Base-by-base conservation (phyloP, 2,888 invertebrate genomes). In the Carcina quercana region DNA sequence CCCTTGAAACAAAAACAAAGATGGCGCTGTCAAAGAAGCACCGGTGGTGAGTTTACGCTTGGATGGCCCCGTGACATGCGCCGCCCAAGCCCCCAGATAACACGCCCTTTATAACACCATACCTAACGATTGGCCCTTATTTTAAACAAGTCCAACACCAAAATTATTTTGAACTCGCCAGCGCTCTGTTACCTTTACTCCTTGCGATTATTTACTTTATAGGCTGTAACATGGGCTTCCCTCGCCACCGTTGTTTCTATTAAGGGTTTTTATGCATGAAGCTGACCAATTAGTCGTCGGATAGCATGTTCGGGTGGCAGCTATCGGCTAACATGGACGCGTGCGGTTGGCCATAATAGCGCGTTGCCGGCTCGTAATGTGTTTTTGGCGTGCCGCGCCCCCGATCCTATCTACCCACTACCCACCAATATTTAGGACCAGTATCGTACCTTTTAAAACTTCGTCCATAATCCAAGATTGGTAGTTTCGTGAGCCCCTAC, bases 321-420 rank as follows among this genome's bases (percentile, higher is more conserved):
- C 68, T 68, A 72, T 70, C 68, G 72, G 65, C 57, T 45, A 51
- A 53, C 63, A 60, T 50, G 62, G 62, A 59, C 67, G 73, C 76
- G 64, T 76, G 79, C 59, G 80, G 80, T 78, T 66, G 66, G 60
- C 79, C 75, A 65, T 76, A 74, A 79, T 73, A 70, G 74, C 72
- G 62, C 69, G 69, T 72, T 61, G 69, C 64, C 58, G 64, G 70
- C 53, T 59, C 56, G 63, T 78, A 80, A 79, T 78, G 76, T 70
- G 71, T 73, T 75, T 72, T 72, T 78, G 71, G 75, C 80, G 78
- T 79, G 80, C 71, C 71, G 71, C 68, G 66, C 71, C 68, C 65
- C 55, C 58, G 63, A 49, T 71, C 68, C 70, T 72, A 72, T 71
- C 72, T 70, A 59, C 75, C 65, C 61, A 60, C 72, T 70, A 59